These are phyloP conservation scores for Urocitellus parryii DNA, from an alignment of 2,113 vertebrate genomes.

Conservation along the genomic window DNA sequence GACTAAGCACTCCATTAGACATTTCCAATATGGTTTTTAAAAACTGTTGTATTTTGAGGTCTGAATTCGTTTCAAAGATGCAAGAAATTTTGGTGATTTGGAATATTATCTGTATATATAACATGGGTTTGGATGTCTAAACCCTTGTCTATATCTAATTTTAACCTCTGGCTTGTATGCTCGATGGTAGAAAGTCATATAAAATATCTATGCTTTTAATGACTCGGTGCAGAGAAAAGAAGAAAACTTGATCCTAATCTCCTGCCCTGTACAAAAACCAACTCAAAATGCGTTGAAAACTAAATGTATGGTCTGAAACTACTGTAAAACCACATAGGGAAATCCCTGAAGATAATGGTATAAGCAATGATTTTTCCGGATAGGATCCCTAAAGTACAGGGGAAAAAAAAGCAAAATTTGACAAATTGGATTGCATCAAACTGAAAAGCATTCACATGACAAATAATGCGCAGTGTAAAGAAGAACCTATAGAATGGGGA, in stretches of 20 bases:
- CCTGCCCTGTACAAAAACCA: not conserved
- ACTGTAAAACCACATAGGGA: not conserved
- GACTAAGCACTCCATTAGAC: not conserved
- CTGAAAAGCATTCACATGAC: not conserved
- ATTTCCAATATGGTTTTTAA: not conserved
- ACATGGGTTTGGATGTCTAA: not conserved
- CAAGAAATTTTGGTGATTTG: not conserved
- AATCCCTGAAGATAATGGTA: not conserved
- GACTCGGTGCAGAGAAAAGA: not conserved
- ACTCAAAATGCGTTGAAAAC: not conserved
- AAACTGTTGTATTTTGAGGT: not conserved
- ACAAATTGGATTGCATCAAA: not conserved
- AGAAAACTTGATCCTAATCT: not conserved
- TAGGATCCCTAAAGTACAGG: not conserved
- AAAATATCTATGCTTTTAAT: not conserved
- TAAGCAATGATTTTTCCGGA: not conserved
- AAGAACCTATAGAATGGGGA: not conserved
- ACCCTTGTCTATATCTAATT: not conserved
- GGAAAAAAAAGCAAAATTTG: not conserved
- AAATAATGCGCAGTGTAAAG: not conserved
- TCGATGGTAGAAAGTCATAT: not conserved
- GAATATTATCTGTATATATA: conserved; percentile 33
- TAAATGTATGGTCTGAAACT: not conserved
- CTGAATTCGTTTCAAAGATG: not conserved
- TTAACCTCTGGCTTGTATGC: not conserved